Conservation (phyloP, 2,797 vertebrate genomes). For the Gallirallus australis region DNA sequence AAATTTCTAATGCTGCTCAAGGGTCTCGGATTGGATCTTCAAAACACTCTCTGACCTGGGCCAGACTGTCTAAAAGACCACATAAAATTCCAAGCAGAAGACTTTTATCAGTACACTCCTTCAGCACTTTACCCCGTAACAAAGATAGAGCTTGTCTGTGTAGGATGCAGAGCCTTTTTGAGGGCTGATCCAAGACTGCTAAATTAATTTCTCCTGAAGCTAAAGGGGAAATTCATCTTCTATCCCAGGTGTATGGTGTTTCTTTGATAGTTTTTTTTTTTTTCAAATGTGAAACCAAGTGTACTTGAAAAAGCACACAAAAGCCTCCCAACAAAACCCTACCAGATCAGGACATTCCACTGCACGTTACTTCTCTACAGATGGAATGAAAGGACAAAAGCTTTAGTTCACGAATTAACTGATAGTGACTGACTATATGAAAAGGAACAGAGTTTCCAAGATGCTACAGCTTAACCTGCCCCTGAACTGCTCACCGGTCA, state of each 20-base stretch:
- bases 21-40: neutral
- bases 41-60: neutral
- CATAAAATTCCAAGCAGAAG: neutral
- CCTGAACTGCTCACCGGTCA: neutral
- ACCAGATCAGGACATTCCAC: conserved; percentile 1
- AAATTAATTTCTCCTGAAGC: conserved; percentile 27
- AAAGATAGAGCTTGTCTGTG: neutral
- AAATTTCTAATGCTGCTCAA: neutral
- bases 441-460: neutral
- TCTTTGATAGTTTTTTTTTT: conserved; percentile 9
- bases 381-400: neutral
- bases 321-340: neutral
- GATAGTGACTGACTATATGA: neutral
- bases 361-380: neutral
- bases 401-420: neutral
- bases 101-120: neutral
- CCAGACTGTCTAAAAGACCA: neutral
- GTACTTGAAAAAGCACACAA: conserved; percentile 4
- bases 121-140: neutral
- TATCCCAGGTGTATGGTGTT: neutral
- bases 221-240: neutral
- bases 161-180: conserved; percentile 14
- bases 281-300: neutral
- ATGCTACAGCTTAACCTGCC: neutral
- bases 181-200: conserved; percentile 38